Evolutionary conservation across 2,113 vertebrate genomes (phyloP), one percentile per base, ranked within the genome.

Genomic region (Oceanites oceanicus): DNA sequence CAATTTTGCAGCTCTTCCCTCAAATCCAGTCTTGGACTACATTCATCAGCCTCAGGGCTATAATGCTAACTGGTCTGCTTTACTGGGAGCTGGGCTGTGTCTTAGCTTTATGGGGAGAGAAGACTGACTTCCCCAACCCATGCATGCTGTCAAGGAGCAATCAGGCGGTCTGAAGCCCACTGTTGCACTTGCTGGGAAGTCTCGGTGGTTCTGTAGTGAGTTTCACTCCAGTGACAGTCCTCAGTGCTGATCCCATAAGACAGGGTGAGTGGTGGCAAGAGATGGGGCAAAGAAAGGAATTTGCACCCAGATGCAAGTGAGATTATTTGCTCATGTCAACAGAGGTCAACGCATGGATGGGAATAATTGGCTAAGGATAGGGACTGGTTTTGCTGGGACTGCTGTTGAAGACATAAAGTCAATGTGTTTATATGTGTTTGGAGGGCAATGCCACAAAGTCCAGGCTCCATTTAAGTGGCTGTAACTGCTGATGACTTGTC

Each of bases 151-250:
- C 34, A 5, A 19, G 68, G 58, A 70, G 36, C 49, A 20, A 0
- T 36, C 7, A 2, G 55, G 59, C 0, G 1, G 2, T 17, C 34
- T 53, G 18, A 52, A 80, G 21, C 6, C 8, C 25, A 6, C 29
- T 73, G 0, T 1, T 62, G 30, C 36, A 42, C 45, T 61, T 56
- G 40, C 45, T 23, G 55, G 53, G 47, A 72, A 8, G 62, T 15
- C 58, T 47, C 0, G 1, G 36, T 67, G 20, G 14, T 40, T 91
- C 67, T 84, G 30, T 7, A 45, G 40, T 0, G 2, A 44, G 22
- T 83, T 70, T 45, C 7, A 9, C 14, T 81, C 38, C 47, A 80
- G 3, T 42, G 38, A 15, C 42, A 76, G 19, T 55, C 38, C 44
- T 88, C 21, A 11, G 40, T 61, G 36, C 71, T 94, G 70, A 21